Percentiles rank a stretch among this genome's conserved stretches.
Evolutionary conservation across 2,888 invertebrate species (phyloP).

Genomic region (Geotrupes spiniger): DNA sequence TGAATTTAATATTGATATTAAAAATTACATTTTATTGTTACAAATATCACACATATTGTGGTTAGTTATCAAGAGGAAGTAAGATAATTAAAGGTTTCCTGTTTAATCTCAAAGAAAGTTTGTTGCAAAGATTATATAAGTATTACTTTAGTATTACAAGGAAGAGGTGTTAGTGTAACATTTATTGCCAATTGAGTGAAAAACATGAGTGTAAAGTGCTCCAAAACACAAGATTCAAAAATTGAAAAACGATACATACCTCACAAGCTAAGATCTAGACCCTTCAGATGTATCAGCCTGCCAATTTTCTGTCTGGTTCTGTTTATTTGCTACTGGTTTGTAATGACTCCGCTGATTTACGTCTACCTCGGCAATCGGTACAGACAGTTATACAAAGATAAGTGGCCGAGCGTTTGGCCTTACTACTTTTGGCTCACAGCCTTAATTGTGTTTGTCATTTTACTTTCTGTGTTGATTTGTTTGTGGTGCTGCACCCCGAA

Average conservation of each 20-base stretch:
- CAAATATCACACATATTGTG: constrained; percentile 2
- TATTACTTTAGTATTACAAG: too few relatives aligned
- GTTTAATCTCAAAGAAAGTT: background rate
- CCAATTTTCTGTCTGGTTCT: constrained; percentile 16
- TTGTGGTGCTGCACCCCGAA: constrained; percentile 11
- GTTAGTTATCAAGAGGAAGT: constrained; percentile 12
- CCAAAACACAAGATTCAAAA: background rate
- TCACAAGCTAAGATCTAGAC: constrained; percentile 6
- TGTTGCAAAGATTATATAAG: too few relatives aligned
- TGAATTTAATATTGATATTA: too few relatives aligned
- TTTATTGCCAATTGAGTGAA: too few relatives aligned
- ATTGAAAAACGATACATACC: constrained; percentile 3
- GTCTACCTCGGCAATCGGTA: background rate
- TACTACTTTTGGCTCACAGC: constrained; percentile 15
- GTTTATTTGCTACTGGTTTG: constrained; percentile 19
- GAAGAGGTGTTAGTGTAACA: background rate
- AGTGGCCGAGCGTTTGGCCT: constrained; percentile 9
- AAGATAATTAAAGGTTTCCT: background rate
- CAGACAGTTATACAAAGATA: background rate
- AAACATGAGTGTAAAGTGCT: constrained; percentile 11
- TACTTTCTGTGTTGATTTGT: constrained; percentile 10
- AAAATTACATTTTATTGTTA: constrained; percentile 1
- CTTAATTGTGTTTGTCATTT: constrained; percentile 13
- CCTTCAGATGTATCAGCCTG: constrained; percentile 12
- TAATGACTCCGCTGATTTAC: constrained; percentile 14